Conservation (phyloP, 2,797 vertebrate species). For the Cossypha heuglini region DNA sequence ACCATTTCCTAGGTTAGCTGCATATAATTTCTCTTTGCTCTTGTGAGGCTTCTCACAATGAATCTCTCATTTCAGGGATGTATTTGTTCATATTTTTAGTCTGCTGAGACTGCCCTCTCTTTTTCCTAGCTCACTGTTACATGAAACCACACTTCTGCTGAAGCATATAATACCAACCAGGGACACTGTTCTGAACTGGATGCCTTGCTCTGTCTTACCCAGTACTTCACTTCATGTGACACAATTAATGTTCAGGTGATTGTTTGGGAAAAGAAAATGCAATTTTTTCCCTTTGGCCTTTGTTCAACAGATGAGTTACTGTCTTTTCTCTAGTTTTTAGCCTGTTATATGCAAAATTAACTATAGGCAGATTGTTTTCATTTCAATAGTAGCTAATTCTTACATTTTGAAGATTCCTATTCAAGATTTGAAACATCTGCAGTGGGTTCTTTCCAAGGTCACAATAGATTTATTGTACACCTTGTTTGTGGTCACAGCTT, state of each 20-base stretch:
- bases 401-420: neutral
- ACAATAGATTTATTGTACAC: rapidly evolving
- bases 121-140: neutral
- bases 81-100: neutral
- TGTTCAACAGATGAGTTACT: neutral
- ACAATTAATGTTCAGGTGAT: neutral
- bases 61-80: neutral
- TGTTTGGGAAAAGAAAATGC: neutral
- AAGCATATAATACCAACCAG: neutral
- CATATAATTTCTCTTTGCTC: neutral
- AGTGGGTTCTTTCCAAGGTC: neutral
- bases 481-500: neutral
- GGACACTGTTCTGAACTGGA: neutral
- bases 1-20: neutral
- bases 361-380: neutral
- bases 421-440: neutral
- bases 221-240: neutral
- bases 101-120: neutral
- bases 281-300: neutral
- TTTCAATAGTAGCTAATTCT: neutral
- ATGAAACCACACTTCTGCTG: neutral
- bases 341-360: neutral
- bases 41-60: neutral
- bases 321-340: neutral
- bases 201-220: rapidly evolving